These are phyloP conservation scores for Microcebus murinus DNA, from an alignment of 2,113 vertebrate species.

Conservation along the genomic window DNA sequence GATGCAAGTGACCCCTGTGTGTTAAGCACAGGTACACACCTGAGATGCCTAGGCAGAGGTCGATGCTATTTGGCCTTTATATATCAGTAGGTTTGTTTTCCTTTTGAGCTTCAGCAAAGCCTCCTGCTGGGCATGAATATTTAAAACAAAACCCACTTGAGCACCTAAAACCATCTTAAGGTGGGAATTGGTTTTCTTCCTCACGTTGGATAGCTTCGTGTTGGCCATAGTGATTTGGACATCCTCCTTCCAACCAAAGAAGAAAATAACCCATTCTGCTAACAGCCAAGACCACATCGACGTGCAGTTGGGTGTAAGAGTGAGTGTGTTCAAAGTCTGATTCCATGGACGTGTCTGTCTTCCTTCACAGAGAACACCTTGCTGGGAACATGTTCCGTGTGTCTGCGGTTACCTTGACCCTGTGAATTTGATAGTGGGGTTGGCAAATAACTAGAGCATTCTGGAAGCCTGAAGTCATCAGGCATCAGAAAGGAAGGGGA, in stretches of 20 bases:
- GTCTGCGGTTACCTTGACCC: background rate
- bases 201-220: background rate
- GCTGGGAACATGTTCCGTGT: accelerated
- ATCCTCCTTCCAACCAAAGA: background rate
- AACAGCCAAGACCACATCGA: background rate
- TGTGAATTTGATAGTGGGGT: background rate
- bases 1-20: accelerated
- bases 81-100: background rate
- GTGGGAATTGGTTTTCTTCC: background rate
- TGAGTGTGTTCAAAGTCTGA: too few species aligned
- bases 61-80: background rate
- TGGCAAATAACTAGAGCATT: background rate
- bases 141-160: background rate
- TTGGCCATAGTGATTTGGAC: background rate
- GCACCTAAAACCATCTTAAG: background rate
- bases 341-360: accelerated
- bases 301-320: accelerated
- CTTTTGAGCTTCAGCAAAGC: background rate
- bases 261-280: background rate
- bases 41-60: background rate
- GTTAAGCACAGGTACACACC: accelerated
- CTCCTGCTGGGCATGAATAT: background rate
- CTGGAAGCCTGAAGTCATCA: background rate
- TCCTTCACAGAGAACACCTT: background rate
- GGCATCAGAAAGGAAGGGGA: background rate